Evolutionary conservation across 2,113 vertebrate species (phyloP), one percentile per base, ranked within the genome.

Genomic region (Ammospiza caudacuta): DNA sequence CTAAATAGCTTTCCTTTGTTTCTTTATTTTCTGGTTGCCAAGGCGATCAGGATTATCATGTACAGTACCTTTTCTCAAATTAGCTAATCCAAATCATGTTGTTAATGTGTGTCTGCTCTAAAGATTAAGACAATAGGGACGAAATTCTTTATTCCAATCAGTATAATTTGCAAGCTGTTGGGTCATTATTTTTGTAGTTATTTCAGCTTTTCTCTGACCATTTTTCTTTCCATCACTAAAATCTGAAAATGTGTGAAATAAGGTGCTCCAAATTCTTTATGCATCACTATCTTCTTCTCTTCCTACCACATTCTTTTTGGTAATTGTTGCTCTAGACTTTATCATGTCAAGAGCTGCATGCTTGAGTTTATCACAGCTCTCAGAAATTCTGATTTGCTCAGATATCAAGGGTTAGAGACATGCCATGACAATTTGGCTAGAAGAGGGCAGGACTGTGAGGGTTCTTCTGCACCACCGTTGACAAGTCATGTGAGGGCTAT

Each of bases 1-100:
- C 66, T 87, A 87, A 86, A 74, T 59, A 93, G 62, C 39, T 93
- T 89, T 92, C 69, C 72, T 92, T 94, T 88, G 85, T 96, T 78
- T 79, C 68, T 83, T 83, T 96, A 62, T 93, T 89, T 93, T 80
- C 59, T 11, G 59, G 87, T 96, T 96, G 87, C 87, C 90, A 96
- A 69, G 83, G 79, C 77, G 47, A 95, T 92, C 66, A 62, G 77
- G 86, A 93, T 95, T 94, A 92, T 84, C 2, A 4, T 43, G 29
- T 87, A 61, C 4, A 6, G n/a, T 87, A 91, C 80, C 37, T 92
- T 89, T 94, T 82, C 63, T 94, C 66, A 88, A 83, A 96, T 95
- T 96, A 95, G 72, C 37, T 95, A 93, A 94, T 95, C 82, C 61
- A 90, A 91, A 85, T 92, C 80, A 89, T 74, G 46, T 77, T 94